Evolutionary conservation across 2,113 vertebrate species (phyloP).

Genomic region (Corythornis madagascariensis): DNA sequence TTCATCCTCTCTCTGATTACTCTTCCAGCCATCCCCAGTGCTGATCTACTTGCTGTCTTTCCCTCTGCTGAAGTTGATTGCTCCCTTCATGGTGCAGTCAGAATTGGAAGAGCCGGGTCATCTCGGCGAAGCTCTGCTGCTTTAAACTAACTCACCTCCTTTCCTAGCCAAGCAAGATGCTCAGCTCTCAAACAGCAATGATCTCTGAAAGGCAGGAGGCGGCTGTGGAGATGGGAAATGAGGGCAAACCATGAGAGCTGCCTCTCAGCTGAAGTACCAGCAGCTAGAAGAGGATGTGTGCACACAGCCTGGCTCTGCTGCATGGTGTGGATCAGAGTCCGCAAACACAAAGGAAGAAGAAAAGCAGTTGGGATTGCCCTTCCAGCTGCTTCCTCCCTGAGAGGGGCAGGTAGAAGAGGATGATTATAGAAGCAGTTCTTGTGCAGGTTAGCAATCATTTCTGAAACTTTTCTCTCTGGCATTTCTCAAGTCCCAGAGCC

Average conservation of each 20-base stretch:
- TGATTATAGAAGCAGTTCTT: not conserved
- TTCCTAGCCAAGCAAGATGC: not conserved
- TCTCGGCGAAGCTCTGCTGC: not conserved
- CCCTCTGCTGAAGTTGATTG: not conserved
- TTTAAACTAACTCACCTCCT: not conserved
- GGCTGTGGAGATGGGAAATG: not conserved
- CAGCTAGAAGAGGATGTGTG: not conserved
- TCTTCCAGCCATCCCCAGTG: not conserved
- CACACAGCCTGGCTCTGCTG: not conserved
- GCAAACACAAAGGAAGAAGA: not conserved
- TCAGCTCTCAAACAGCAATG: not conserved
- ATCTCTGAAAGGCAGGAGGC: not conserved
- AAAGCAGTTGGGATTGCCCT: not conserved
- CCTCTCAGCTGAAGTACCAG: not conserved
- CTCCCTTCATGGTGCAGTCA: not conserved
- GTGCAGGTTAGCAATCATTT: not conserved
- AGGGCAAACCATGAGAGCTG: not conserved
- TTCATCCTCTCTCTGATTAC: not conserved
- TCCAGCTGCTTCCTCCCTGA: not conserved
- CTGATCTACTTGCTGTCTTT: not conserved
- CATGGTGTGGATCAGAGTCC: not conserved
- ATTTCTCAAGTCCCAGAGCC: not conserved
- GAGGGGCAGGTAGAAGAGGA: not conserved
- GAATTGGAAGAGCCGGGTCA: constrained; percentile 7
- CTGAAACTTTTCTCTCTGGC: not conserved